Evolutionary conservation across 2,113 vertebrate species (phyloP).

Genomic region (Paradoxurus hermaphroditus): DNA sequence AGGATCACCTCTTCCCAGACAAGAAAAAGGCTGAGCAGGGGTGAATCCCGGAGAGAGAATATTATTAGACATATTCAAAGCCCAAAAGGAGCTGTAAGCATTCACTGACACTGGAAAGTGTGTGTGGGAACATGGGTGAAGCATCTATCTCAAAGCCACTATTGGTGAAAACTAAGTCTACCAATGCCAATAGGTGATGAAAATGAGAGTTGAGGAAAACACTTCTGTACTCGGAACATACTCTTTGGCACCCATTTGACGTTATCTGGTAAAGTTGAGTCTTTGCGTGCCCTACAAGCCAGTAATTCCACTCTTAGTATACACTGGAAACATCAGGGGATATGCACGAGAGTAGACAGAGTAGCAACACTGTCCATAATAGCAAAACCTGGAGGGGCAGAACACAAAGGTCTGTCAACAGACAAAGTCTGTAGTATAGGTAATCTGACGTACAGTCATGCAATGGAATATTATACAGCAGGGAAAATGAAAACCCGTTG

Average conservation of each 20-base stretch:
- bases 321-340: background rate
- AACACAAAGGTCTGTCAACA: background rate
- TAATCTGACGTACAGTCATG: background rate
- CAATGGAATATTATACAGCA: background rate
- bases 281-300: background rate
- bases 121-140: background rate
- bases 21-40: conserved; percentile 26
- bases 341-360: background rate
- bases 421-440: background rate
- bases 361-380: background rate
- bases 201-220: background rate
- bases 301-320: background rate
- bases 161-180: conserved; percentile 15
- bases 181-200: background rate
- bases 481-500: background rate
- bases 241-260: conserved; percentile 7
- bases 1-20: conserved; percentile 51
- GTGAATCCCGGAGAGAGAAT: background rate
- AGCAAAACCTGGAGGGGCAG: background rate
- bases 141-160: background rate
- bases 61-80: background rate
- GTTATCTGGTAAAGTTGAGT: background rate
- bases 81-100: background rate
- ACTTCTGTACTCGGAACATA: background rate
- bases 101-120: conserved; percentile 35